A percentile compares a stretch with the other conserved stretches of the same genome.
These are phyloP conservation scores for Sebastes hubbsi DNA, from an alignment of 2,797 vertebrate genomes.

Conservation along the genomic window DNA sequence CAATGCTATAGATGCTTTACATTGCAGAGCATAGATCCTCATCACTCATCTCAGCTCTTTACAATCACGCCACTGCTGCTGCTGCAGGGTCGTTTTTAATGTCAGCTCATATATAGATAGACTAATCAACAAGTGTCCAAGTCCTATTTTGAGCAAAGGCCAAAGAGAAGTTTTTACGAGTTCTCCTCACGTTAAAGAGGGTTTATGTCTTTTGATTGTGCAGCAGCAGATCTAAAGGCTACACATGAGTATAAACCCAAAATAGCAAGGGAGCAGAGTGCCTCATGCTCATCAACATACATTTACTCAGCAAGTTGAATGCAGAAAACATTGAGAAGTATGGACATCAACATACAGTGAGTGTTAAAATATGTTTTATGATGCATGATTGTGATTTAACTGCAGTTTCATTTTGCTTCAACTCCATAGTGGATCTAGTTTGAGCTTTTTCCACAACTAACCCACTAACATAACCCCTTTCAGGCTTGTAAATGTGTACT, in stretches of 20 bases:
- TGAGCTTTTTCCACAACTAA: neutral
- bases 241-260: neutral
- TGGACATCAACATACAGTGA: neutral
- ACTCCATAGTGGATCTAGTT: neutral
- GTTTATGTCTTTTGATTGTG: slow-evolving; percentile 9
- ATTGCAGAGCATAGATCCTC: neutral
- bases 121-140: slow-evolving; percentile 28
- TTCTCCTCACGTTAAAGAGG: slow-evolving; percentile 10
- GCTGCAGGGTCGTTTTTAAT: slow-evolving; percentile 24
- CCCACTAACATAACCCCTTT: neutral
- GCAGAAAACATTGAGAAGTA: neutral
- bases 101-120: slow-evolving; percentile 56
- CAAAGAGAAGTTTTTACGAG: slow-evolving; percentile 27
- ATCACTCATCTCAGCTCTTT: neutral
- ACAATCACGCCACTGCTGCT: neutral
- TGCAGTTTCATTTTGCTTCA: neutral
- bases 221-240: slow-evolving; percentile 9
- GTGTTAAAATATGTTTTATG: neutral
- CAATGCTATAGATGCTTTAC: neutral
- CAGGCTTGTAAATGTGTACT: neutral
- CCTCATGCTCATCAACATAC: neutral
- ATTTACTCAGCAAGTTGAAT: neutral
- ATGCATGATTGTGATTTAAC: neutral
- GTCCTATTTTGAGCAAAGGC: slow-evolving; percentile 49
- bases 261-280: neutral